Evolutionary conservation across 2,797 vertebrate genomes (phyloP).

Genomic region (Anabas testudineus): DNA sequence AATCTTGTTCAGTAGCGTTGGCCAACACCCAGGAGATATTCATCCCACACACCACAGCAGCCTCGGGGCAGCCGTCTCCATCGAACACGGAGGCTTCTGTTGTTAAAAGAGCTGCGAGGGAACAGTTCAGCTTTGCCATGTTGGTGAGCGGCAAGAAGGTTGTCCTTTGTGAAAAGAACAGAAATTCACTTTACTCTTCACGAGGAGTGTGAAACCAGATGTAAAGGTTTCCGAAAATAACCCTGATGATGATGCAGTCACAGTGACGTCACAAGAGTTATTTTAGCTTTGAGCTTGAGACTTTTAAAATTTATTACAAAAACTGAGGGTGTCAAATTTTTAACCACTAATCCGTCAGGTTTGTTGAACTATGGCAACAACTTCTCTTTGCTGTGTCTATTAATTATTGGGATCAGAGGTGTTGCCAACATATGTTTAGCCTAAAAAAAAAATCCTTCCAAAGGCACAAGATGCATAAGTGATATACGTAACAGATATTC

Average conservation of each 20-base stretch:
- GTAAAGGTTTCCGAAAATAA: neutral
- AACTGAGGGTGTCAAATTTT: too few species aligned
- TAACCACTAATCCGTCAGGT: neutral
- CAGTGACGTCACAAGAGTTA: neutral
- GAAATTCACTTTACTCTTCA: neutral
- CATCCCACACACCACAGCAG: constrained; percentile 59
- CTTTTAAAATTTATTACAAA: too few species aligned
- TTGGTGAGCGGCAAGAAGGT: neutral
- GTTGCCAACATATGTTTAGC: neutral
- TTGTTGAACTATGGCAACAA: neutral
- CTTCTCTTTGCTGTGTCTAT: neutral
- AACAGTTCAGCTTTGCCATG: constrained; percentile 67
- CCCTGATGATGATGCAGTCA: neutral
- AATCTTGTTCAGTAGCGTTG: constrained; percentile 47
- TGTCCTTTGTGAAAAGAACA: neutral
- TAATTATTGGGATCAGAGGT: neutral
- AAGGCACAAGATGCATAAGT: neutral
- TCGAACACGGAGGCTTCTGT: neutral
- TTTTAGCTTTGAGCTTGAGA: too few species aligned
- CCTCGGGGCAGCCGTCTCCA: constrained; percentile 53
- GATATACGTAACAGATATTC: too few species aligned
- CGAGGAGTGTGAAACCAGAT: neutral
- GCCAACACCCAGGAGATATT: constrained; percentile 64
- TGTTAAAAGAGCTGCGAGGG: constrained; percentile 27
- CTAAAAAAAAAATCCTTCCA: too few species aligned